Conservation (phyloP, 2,888 invertebrate species). For the Agriotes lineatus region DNA sequence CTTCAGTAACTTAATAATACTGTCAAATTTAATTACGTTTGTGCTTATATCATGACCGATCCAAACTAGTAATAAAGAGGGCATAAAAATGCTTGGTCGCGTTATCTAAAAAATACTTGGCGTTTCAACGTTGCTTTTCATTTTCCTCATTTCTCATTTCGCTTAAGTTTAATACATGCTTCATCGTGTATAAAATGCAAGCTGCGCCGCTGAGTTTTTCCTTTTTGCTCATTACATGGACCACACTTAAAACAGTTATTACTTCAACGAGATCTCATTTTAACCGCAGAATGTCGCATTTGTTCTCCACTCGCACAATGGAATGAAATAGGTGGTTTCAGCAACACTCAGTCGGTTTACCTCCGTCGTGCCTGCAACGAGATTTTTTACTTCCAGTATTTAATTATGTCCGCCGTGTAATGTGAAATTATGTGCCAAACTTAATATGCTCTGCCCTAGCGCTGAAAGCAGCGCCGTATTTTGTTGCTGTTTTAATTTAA, state of each 20-base stretch:
- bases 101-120: neutral
- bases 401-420: conserved; percentile 29
- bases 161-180: neutral
- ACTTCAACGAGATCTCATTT: conserved; percentile 42
- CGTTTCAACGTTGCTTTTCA: neutral
- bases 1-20: too few species aligned
- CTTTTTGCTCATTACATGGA: conserved; percentile 25
- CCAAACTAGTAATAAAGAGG: too few species aligned
- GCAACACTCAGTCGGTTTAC: conserved; percentile 16
- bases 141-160: neutral
- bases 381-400: conserved; percentile 20
- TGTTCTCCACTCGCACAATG: conserved; percentile 28
- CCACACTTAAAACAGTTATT: conserved; percentile 40
- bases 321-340: conserved; percentile 23
- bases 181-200: conserved; percentile 8
- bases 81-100: too few species aligned
- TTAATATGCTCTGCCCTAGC: conserved; percentile 11
- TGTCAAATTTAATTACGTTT: too few species aligned
- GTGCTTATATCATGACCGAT: too few species aligned
- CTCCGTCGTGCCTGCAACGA: neutral
- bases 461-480: conserved; percentile 14
- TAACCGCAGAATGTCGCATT: conserved; percentile 40
- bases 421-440: conserved; percentile 27
- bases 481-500: conserved; percentile 21
- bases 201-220: neutral